Conservation (phyloP, 2,113 vertebrate genomes). For the Haemorhous mexicanus region DNA sequence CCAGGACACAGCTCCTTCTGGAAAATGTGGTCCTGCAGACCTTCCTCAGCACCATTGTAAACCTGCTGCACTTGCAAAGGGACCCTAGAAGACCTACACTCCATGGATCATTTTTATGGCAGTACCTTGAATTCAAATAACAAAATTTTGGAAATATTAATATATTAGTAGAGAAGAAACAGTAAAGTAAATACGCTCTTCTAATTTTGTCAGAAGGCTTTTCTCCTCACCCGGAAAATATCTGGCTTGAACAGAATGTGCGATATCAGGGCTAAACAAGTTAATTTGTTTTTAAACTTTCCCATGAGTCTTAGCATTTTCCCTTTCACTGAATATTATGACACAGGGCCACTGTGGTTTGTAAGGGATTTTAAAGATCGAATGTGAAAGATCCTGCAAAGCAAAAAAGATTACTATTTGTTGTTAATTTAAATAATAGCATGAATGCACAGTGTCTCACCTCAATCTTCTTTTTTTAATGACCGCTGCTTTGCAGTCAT, state of each 20-base stretch:
- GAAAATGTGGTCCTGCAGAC: not conserved
- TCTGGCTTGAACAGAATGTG: not conserved
- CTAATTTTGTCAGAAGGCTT: not conserved
- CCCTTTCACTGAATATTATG: not conserved
- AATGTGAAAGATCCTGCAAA: not conserved
- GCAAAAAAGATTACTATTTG: not conserved
- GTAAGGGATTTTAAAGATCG: not conserved
- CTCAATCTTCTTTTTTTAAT: constrained; percentile 28
- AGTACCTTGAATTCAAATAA: not conserved
- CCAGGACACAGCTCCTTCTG: not conserved
- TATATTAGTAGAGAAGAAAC: not conserved
- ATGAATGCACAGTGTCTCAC: not conserved
- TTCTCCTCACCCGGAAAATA: not conserved
- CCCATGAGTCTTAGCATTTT: not conserved
- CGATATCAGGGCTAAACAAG: constrained; percentile 2
- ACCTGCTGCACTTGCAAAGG: not conserved
- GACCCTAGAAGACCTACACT: not conserved
- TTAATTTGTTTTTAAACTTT: constrained; percentile 15
- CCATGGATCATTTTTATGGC: not conserved
- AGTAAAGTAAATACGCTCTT: not conserved
- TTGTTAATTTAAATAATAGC: constrained; percentile 23
- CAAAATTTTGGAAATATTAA: not conserved
- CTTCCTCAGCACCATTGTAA: not conserved
- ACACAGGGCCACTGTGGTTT: not conserved
- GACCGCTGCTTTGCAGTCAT: not conserved